Conservation (phyloP, 2,888 invertebrate species). For the Mechanitis mazaeus region DNA sequence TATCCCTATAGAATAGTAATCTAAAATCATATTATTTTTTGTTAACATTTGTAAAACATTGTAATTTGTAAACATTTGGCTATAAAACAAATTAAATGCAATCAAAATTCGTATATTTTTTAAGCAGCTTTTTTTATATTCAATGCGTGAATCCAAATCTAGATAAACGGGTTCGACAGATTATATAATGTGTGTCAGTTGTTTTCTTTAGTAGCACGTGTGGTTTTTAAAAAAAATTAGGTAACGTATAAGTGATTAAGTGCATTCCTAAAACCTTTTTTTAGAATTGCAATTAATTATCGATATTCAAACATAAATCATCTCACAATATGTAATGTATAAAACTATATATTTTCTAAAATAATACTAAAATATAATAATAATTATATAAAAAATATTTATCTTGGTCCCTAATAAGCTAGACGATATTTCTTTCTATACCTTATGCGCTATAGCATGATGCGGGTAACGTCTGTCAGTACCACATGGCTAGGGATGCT, state of each 20-base stretch:
- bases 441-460: no score
- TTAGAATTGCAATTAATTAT: neutral
- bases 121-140: constrained; percentile 29
- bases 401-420: no score
- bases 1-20: no score
- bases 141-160: constrained; percentile 31
- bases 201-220: constrained; percentile 34
- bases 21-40: no score
- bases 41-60: neutral
- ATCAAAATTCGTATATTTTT: neutral
- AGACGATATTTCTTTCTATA: no score
- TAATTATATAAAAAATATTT: no score
- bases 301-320: no score
- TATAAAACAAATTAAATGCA: neutral
- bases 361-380: no score
- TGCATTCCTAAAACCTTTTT: neutral
- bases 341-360: no score
- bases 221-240: constrained; percentile 31
- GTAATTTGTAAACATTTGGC: neutral
- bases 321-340: no score
- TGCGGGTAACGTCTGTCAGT: no score
- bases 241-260: constrained; percentile 15
- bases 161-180: constrained; percentile 38
- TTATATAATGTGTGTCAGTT: constrained; percentile 32
- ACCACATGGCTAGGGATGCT: no score